phyloP scores from a whole-genome alignment of 1,140 invertebrate genomes.

The Brachionus sp. region DNA sequence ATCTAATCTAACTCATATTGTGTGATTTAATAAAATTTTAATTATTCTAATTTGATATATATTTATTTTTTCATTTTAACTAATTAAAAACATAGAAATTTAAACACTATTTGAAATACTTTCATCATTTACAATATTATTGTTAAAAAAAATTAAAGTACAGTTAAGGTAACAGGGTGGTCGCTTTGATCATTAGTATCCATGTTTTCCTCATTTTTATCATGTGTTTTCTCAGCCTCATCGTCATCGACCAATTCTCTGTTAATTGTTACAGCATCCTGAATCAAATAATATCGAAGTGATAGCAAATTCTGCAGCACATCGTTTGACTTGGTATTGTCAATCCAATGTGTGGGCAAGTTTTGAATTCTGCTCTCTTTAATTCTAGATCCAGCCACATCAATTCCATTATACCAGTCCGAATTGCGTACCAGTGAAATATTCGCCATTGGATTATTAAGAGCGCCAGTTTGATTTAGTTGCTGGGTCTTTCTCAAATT shows the following conservation, averaged over 20 bases:
- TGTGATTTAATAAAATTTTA: too few species aligned
- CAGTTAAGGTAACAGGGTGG: background rate
- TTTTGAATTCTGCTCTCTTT: constrained; percentile 1
- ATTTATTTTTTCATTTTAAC: too few species aligned
- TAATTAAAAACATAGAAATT: background rate
- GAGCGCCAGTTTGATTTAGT: background rate
- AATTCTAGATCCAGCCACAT: background rate
- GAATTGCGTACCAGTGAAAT: background rate
- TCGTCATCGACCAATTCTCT: background rate
- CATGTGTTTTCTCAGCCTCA: background rate
- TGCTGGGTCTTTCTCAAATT: background rate
- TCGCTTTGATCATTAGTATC: background rate
- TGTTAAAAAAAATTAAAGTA: background rate
- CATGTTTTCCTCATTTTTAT: background rate
- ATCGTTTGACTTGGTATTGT: constrained; percentile 4
- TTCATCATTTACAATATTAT: background rate
- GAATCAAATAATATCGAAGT: constrained; percentile 9
- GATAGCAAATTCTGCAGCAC: constrained; percentile 30
- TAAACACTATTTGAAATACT: background rate
- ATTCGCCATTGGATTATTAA: background rate
- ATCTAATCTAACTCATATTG: too few species aligned
- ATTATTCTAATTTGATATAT: too few species aligned
- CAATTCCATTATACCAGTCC: constrained; percentile 42
- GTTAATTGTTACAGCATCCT: constrained; percentile 14
- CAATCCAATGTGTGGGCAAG: constrained; percentile 13